Conservation (phyloP, 2,888 invertebrate genomes). For the Patella ulyssiponensis region DNA sequence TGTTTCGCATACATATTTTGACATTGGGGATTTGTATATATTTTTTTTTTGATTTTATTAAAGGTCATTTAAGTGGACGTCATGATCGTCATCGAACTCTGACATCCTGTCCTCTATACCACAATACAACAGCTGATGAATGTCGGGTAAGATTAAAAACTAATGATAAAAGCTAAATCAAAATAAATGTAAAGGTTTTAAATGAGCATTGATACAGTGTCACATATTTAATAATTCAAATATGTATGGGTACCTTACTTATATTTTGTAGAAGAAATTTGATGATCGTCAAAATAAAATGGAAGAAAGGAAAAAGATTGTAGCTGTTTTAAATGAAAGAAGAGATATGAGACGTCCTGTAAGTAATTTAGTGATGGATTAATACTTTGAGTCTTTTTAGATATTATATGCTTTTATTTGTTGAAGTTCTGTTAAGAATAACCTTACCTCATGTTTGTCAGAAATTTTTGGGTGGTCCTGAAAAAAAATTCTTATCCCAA, state of each 20-base stretch:
- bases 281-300: slow-evolving; percentile 59
- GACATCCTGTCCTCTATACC: slow-evolving; percentile 92
- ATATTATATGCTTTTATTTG: too few species aligned
- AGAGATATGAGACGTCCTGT: slow-evolving; percentile 61
- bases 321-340: slow-evolving; percentile 57
- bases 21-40: too few species aligned
- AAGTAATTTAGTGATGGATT: not conserved
- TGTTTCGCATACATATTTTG: too few species aligned
- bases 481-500: too few species aligned
- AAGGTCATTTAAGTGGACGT: slow-evolving; percentile 86
- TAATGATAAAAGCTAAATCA: too few species aligned
- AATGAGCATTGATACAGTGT: too few species aligned
- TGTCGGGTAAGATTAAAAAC: slow-evolving; percentile 75
- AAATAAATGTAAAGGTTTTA: too few species aligned
- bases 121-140: slow-evolving; percentile 84
- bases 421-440: too few species aligned
- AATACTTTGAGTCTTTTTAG: too few species aligned
- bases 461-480: too few species aligned
- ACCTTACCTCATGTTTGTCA: too few species aligned
- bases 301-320: slow-evolving; percentile 55
- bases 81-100: slow-evolving; percentile 87
- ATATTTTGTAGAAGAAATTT: slow-evolving; percentile 47
- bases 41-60: not conserved
- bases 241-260: not conserved
- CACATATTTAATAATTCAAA: too few species aligned